A percentile compares a stretch with the other conserved stretches of the same genome.
phyloP scores from a whole-genome alignment of 2,113 vertebrate genomes.

The Kryptolebias marmoratus region DNA sequence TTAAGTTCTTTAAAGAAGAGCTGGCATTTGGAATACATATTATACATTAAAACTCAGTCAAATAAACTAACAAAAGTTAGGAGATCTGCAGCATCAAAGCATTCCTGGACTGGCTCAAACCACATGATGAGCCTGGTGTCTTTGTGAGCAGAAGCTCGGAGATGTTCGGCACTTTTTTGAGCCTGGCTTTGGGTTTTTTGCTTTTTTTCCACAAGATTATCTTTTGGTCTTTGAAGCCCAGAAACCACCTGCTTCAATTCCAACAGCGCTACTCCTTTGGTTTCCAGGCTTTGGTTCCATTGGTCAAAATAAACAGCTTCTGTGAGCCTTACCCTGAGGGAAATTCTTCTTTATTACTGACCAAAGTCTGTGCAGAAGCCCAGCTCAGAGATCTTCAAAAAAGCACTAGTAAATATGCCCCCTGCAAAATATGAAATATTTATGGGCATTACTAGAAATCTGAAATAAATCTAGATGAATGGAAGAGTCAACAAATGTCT shows the following conservation, averaged over 20 bases:
- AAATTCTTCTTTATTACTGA: conserved; percentile 73
- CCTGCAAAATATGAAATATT: conserved; percentile 67
- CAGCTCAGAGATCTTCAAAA: conserved; percentile 67
- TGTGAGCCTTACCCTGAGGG: conserved; percentile 70
- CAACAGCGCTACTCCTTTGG: conserved; percentile 57
- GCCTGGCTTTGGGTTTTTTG: conserved; percentile 76
- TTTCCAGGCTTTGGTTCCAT: conserved; percentile 68
- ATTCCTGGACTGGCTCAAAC: conserved; percentile 68
- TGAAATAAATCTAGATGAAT: conserved; percentile 51
- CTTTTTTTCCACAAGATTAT: conserved; percentile 69
- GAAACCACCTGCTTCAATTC: conserved; percentile 79
- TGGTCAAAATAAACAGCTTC: conserved; percentile 72
- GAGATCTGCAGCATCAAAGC: conserved; percentile 80
- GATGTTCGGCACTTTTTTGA: conserved; percentile 80
- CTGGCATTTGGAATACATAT: conserved; percentile 77
- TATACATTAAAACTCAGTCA: conserved; percentile 80
- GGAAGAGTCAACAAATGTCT: conserved; percentile 41
- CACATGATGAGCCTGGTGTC: conserved; percentile 74
- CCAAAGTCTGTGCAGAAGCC: conserved; percentile 70
- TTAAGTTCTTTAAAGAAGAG: conserved; percentile 77
- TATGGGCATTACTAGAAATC: conserved; percentile 55
- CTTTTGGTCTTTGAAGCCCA: conserved; percentile 79
- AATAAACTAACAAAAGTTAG: conserved; percentile 81
- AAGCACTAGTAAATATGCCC: conserved; percentile 53
- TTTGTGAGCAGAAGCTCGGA: conserved; percentile 78